Evolutionary conservation across 2,113 vertebrate genomes (phyloP).

Genomic region (Epinephelus cyanopodus): DNA sequence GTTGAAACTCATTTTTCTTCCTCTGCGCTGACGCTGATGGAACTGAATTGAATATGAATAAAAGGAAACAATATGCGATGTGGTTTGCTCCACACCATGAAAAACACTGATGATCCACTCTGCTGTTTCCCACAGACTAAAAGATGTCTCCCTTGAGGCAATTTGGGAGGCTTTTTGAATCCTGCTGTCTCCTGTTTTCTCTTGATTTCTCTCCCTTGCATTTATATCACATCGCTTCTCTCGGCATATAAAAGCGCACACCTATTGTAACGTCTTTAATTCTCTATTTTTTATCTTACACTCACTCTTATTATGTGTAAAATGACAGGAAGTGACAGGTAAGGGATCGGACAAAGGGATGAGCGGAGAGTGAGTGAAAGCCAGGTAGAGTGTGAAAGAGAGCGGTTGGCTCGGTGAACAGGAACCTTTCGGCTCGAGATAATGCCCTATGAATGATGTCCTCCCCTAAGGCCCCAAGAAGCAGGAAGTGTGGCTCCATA

Average conservation of each 20-base stretch:
- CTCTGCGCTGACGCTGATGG: conserved; percentile 11
- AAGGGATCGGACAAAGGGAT: conserved; percentile 46
- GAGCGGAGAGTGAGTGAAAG: conserved; percentile 39
- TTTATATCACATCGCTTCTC: conserved; percentile 36
- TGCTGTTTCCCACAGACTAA: conserved; percentile 34
- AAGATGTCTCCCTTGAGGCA: conserved; percentile 45
- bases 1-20: conserved; percentile 13
- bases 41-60: conserved; percentile 18
- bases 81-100: conserved; percentile 12
- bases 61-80: conserved; percentile 31
- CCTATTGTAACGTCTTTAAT: conserved; percentile 5
- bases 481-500: conserved; percentile 76
- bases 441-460: conserved; percentile 73
- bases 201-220: conserved; percentile 26
- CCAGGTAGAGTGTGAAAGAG: conserved; percentile 43
- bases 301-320: conserved; percentile 27
- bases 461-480: conserved; percentile 73
- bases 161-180: conserved; percentile 47
- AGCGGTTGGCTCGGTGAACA: conserved; percentile 53
- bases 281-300: conserved; percentile 23
- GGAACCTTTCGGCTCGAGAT: conserved; percentile 74
- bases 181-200: conserved; percentile 24
- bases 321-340: conserved; percentile 64
- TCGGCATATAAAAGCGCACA: conserved; percentile 10
- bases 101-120: conserved; percentile 26